Percentiles rank a stretch among this genome's conserved stretches.
These are phyloP conservation scores for Antennarius striatus DNA, from an alignment of 2,113 vertebrate genomes.

Conservation along the genomic window DNA sequence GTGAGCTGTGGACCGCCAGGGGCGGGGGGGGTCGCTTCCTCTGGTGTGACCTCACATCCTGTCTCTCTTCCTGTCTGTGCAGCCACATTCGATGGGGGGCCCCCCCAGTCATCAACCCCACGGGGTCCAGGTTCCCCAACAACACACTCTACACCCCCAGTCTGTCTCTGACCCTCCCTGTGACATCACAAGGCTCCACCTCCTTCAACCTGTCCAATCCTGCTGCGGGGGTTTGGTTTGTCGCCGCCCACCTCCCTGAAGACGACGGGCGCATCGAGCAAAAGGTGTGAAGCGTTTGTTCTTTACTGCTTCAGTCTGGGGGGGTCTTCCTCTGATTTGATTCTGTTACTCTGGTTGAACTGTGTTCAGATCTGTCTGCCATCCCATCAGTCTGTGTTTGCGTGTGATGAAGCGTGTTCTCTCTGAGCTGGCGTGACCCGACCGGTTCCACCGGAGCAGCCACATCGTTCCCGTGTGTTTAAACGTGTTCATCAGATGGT, in stretches of 20 bases:
- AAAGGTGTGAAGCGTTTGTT: constrained; percentile 80
- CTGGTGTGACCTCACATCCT: too few relatives aligned
- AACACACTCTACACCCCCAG: constrained; percentile 76
- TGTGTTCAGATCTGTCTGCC: too few relatives aligned
- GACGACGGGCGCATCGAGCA: constrained; percentile 91
- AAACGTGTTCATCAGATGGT: too few relatives aligned
- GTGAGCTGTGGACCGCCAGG: constrained; percentile 74
- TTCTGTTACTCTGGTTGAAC: too few relatives aligned
- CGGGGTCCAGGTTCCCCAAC: constrained; percentile 81
- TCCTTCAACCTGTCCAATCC: constrained; percentile 87
- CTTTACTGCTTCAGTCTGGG: too few relatives aligned
- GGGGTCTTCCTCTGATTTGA: too few relatives aligned
- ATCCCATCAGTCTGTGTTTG: too few relatives aligned
- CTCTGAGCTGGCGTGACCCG: neutral
- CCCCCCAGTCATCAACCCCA: constrained; percentile 91
- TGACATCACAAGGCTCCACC: constrained; percentile 67
- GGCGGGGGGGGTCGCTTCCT: neutral
- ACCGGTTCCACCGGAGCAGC: constrained; percentile 19
- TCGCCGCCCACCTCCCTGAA: constrained; percentile 90
- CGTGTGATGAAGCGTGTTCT: too few relatives aligned
- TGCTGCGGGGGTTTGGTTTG: constrained; percentile 88
- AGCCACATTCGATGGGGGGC: constrained; percentile 90
- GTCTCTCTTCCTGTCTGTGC: neutral
- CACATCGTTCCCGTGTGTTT: too few relatives aligned
- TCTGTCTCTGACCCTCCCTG: constrained; percentile 76